Conservation (phyloP, 2,888 invertebrate species). For the Chymomyza caudatula region DNA sequence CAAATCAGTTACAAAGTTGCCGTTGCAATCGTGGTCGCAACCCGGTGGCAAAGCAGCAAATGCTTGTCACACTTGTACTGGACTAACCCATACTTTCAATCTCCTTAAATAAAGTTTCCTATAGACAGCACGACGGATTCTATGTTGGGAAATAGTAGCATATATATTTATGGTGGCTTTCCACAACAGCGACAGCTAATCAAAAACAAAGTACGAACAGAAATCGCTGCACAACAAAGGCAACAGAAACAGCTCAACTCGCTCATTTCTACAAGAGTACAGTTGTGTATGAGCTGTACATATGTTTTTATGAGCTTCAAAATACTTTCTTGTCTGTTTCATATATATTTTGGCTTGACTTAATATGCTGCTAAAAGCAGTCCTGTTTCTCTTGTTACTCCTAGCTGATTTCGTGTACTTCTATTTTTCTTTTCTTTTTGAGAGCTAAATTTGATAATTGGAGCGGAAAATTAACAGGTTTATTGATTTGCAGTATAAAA, state of each 20-base stretch:
- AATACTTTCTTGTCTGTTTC: neutral
- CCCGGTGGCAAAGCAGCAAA: neutral
- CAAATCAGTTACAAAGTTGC: slow-evolving; percentile 44
- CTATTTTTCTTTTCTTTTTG: neutral
- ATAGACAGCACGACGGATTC: neutral
- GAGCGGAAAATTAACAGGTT: slow-evolving; percentile 63
- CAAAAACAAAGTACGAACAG: neutral
- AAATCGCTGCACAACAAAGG: neutral
- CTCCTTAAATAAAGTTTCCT: neutral
- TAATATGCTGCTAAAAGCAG: neutral
- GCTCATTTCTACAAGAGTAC: no score
- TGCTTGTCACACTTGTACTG: neutral
- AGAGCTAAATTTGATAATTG: slow-evolving; percentile 44
- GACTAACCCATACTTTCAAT: neutral
- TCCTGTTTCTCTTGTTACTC: neutral
- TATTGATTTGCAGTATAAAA: slow-evolving; percentile 48
- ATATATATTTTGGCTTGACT: neutral
- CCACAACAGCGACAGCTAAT: neutral
- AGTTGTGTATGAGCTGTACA: no score
- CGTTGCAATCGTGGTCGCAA: neutral
- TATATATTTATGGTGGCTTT: neutral
- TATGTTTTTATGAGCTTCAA: neutral
- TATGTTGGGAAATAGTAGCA: neutral
- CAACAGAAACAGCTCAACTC: neutral
- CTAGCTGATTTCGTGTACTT: neutral